phyloP scores from a whole-genome alignment of 2,113 vertebrate genomes.

The Bos javanicus region DNA sequence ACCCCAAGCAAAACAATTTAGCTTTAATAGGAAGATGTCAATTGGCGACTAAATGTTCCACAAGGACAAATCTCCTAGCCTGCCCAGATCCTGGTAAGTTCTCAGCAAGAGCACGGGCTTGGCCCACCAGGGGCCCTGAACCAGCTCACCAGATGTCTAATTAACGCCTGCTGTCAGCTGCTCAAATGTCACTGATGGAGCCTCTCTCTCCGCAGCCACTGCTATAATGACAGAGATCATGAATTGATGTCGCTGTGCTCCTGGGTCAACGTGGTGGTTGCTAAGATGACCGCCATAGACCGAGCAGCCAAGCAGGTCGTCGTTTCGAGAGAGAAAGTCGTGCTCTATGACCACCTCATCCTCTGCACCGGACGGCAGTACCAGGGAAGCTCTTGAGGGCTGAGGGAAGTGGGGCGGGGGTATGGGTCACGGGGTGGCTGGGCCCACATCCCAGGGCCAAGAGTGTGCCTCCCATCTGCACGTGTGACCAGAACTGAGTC shows the following conservation, averaged over 20 bases:
- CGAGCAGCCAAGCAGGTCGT: constrained; percentile 86
- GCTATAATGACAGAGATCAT: constrained; percentile 87
- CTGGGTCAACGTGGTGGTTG: constrained; percentile 86
- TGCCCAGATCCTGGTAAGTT: constrained; percentile 36
- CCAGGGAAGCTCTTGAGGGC: constrained; percentile 84
- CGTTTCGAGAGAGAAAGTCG: constrained; percentile 79
- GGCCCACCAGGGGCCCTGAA: constrained; percentile 65
- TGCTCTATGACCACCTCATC: constrained; percentile 92
- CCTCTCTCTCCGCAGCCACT: constrained; percentile 85
- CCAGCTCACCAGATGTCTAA: constrained; percentile 80
- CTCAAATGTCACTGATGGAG: constrained; percentile 80
- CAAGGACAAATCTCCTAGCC: constrained; percentile 47
- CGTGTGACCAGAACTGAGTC: background rate
- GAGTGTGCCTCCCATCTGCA: background rate
- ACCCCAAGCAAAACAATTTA: constrained; percentile 58
- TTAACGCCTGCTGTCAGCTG: constrained; percentile 81
- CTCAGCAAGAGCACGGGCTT: constrained; percentile 57
- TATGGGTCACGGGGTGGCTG: rapidly evolving
- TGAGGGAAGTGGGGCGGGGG: rapidly evolving
- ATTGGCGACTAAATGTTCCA: constrained; percentile 69
- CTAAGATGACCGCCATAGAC: constrained; percentile 91
- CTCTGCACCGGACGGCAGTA: constrained; percentile 92
- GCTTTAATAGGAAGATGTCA: constrained; percentile 70
- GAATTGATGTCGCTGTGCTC: constrained; percentile 87
- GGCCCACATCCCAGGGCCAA: background rate